A percentile compares a stretch with the other conserved stretches of the same genome.
phyloP scores from a whole-genome alignment of 2,888 invertebrate genomes.

The Oscheius sp. region DNA sequence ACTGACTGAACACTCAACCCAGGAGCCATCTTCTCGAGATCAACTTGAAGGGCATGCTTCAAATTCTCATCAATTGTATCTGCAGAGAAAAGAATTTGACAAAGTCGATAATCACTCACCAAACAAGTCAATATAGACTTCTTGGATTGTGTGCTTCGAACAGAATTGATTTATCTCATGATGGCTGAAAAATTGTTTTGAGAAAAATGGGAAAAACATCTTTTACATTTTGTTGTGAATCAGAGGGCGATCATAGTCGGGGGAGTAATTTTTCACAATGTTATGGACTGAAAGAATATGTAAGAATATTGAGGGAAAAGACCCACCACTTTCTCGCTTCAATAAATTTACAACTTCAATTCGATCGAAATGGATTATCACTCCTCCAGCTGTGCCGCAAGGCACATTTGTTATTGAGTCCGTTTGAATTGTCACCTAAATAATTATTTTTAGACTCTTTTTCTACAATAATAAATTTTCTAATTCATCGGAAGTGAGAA shows the following conservation, averaged over 20 bases:
- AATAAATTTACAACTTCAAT: constrained; percentile 18
- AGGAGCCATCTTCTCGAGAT: constrained; percentile 84
- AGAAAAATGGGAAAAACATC: too few species aligned
- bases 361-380: background rate
- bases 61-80: constrained; percentile 89
- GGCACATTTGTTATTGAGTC: constrained; percentile 1
- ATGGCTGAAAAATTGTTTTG: too few species aligned
- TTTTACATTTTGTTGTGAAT: constrained; percentile 87
- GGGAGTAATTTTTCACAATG: constrained; percentile 87
- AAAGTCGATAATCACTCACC: constrained; percentile 76
- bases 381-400: constrained; percentile 12
- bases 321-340: background rate
- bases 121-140: constrained; percentile 76
- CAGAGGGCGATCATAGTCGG: constrained; percentile 86
- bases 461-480: background rate
- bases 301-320: background rate
- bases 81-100: constrained; percentile 41
- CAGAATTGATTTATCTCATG: constrained; percentile 75
- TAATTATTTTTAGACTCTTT: background rate
- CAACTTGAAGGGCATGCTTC: constrained; percentile 82
- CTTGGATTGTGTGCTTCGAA: constrained; percentile 82
- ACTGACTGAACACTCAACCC: constrained; percentile 84
- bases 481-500: background rate
- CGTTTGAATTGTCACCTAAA: constrained; percentile 17
- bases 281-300: constrained; percentile 77